Conservation (phyloP, 1,140 invertebrate species). For the Hyles vespertilio region DNA sequence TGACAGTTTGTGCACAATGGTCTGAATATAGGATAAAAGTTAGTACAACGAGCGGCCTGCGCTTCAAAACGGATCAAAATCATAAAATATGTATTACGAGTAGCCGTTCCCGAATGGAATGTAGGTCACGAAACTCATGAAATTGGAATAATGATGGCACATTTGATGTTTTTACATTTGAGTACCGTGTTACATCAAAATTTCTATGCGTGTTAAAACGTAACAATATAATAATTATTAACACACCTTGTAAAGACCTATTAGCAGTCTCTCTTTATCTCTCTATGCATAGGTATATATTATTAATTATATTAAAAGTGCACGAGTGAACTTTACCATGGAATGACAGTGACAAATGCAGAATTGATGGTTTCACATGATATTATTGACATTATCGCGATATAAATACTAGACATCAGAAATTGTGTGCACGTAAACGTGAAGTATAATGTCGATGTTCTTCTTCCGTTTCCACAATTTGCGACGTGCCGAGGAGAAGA, state of each 20-base stretch:
- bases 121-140: slow-evolving; percentile 16
- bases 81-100: slow-evolving; percentile 22
- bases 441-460: slow-evolving; percentile 89
- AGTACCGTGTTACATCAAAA: not conserved
- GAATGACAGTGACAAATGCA: not conserved
- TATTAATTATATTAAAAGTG: not conserved
- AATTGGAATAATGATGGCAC: not conserved
- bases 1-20: slow-evolving; percentile 1
- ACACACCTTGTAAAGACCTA: too few relatives aligned
- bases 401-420: too few relatives aligned
- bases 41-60: not conserved
- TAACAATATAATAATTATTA: not conserved
- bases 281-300: too few relatives aligned
- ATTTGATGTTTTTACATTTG: not conserved
- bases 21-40: not conserved
- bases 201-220: too few relatives aligned
- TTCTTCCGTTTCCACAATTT: slow-evolving; percentile 95
- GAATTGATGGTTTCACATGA: slow-evolving; percentile 4
- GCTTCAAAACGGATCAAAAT: slow-evolving; percentile 13
- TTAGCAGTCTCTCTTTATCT: too few relatives aligned
- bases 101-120: slow-evolving; percentile 15
- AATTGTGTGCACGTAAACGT: slow-evolving; percentile 6
- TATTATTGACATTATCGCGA: too few relatives aligned
- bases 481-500: slow-evolving; percentile 86
- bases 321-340: slow-evolving; percentile 2